Evolutionary conservation across 2,113 vertebrate species (phyloP), one percentile per base, ranked within the genome.

Genomic region (Colinus virginianus): DNA sequence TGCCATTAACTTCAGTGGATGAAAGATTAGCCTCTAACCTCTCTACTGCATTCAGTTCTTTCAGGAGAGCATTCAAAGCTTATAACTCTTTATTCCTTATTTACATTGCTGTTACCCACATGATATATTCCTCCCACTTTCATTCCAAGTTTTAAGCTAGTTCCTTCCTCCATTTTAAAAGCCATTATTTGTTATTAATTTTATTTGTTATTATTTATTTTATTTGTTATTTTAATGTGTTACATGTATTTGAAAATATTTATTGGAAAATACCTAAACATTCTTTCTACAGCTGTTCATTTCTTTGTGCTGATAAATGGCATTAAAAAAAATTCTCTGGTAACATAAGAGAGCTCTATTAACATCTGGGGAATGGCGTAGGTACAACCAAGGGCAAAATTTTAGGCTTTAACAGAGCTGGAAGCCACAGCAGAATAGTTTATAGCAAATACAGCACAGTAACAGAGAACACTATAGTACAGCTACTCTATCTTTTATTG

Each of bases 1-100:
- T 84, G 45, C 36, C 59, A 62, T 90, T 92, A 92, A 66, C 42
- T 74, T 46, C 5, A 6, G 61, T 58, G 36, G n/a, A 79, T 40
- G 45, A 32, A 89, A 81, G 75, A 91, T 67, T 74, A 93, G 36
- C 87, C 75, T 84, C 45, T 69, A 87, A 79, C 49, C 59, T 82
- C 59, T 55, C 42, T 67, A 32, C 17, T 46, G 13, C 34, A 15
- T 63, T 84, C 28, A 82, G 75, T 46, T 70, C 77, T 77, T 93
- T 62, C 80, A 70, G 28, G 55, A 82, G 62, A 76, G 6, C 84
- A 87, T 85, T 84, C 8, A 89, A 19, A 19, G n/a, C 25, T 90
- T 61, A 26, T 7, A 53, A 45, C n/a, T 66, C 34, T n/a, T 51
- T 38, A 18, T 53, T 84, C 30, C 59, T 78, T 70, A 72, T 76